These are phyloP conservation scores for Caenorhabditis tropicalis DNA, from an alignment of 1,140 invertebrate species.

Conservation along the genomic window DNA sequence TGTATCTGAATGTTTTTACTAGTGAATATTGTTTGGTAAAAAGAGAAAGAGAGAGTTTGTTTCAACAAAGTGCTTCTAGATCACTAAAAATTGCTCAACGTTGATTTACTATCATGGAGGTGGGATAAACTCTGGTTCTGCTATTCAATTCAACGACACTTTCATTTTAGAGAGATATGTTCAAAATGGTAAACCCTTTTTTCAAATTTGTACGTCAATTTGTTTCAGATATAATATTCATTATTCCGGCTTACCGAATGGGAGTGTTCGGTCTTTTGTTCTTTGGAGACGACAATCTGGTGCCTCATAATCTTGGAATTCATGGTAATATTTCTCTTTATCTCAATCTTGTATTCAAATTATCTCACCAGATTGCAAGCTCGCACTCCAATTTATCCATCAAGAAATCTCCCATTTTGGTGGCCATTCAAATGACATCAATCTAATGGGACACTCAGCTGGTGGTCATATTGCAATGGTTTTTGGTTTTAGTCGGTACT, in stretches of 20 bases:
- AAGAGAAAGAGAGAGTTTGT: too few relatives aligned
- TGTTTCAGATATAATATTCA: neutral
- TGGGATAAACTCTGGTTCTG: neutral
- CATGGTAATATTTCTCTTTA: constrained; percentile 14
- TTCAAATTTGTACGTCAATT: too few relatives aligned
- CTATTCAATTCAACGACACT: constrained; percentile 16
- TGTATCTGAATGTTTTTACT: neutral
- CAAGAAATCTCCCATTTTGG: constrained; percentile 90
- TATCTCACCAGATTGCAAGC: constrained; percentile 83
- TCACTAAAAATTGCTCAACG: neutral
- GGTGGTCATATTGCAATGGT: constrained; percentile 78
- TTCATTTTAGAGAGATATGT: constrained; percentile 33
- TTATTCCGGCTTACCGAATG: neutral
- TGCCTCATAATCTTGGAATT: constrained; percentile 32
- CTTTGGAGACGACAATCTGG: neutral
- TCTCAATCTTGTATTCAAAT: constrained; percentile 80
- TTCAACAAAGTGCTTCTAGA: too few relatives aligned
- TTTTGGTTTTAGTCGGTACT: constrained; percentile 30
- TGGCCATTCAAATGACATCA: constrained; percentile 86
- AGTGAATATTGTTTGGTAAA: constrained; percentile 20
- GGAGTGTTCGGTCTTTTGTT: neutral
- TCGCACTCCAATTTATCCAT: constrained; percentile 88
- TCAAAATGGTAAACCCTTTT: neutral
- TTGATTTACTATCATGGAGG: neutral
- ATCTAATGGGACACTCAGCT: constrained; percentile 91